Base-by-base conservation (phyloP, 2,113 vertebrate genomes). In the Girardinichthys multiradiatus region DNA sequence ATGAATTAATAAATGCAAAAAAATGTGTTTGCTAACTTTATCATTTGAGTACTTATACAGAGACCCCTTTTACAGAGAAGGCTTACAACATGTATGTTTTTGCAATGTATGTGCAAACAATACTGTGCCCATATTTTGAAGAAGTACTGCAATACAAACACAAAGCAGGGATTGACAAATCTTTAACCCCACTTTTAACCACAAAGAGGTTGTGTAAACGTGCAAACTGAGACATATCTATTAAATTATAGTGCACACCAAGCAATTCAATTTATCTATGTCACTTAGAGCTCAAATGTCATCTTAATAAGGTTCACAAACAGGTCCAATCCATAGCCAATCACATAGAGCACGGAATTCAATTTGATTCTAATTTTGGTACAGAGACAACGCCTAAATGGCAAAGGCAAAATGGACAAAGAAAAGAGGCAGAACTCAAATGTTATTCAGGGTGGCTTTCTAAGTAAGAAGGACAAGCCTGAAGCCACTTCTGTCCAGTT, bases 71-170 rank as follows among this genome's bases (percentile, higher is more conserved):
- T 51, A 7, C 21, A 24, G 17, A 51, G 48, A 51, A 51, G 21
- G 21, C 48, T 51, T 54, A 24, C 48, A 54, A 54, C 48, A 54
- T 54, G 21, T 54, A 10, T 54, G 2, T 12, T 13, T 30, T 70
- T 48, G 45, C 11, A 57, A 70, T n/a, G 26, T 19, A 45, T 64
- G 48, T 57, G 17, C 69, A 57, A 33, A 0, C 0, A 31, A 54
- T 5, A 80, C 31, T 37, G 10, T 45, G 28, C 5, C 71, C 74
- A 60, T 65, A 84, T 28, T 68, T 64, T 73, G 35, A 35, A 79
- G 72, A 81, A 81, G 69, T 74, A 4, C 13, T 64, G 24, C 35
- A 42, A 19, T 26, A 6, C 26, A 29, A 45, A 71, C 19, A 9
- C 48, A 58, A 19, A 17, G n/a, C 33, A n/a, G 21, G 19, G 2